Evolutionary conservation across 1,140 invertebrate species (phyloP).

Genomic region (Amphibalanus amphitrite): DNA sequence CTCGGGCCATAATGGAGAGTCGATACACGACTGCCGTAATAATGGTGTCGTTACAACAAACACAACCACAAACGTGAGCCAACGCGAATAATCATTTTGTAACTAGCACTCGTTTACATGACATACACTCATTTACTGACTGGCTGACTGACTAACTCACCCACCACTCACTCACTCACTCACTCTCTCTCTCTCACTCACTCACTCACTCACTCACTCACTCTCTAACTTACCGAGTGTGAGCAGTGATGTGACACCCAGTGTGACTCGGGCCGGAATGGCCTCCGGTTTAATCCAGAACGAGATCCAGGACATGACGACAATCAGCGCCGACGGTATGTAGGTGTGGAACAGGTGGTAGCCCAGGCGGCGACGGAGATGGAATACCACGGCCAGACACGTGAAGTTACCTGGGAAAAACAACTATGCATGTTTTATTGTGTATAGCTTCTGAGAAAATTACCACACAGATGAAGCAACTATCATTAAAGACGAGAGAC

Average conservation of each 20-base stretch:
- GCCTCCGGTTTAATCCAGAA: too few relatives aligned
- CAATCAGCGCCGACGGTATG: constrained; percentile 72
- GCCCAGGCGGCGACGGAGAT: too few relatives aligned
- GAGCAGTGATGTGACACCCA: constrained; percentile 28
- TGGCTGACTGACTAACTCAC: constrained; percentile 8
- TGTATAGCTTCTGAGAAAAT: too few relatives aligned
- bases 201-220: constrained; percentile 5
- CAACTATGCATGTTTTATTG: not conserved
- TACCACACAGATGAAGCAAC: too few relatives aligned
- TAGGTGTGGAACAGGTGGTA: too few relatives aligned
- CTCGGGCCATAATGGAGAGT: too few relatives aligned
- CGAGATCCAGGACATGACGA: constrained; percentile 84
- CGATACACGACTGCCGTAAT: not conserved
- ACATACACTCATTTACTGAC: too few relatives aligned
- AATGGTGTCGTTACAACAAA: not conserved
- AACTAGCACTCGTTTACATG: not conserved
- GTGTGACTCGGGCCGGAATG: too few relatives aligned
- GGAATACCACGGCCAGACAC: not conserved
- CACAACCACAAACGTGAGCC: constrained; percentile 8
- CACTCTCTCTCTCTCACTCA: constrained; percentile 2
- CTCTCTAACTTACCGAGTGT: not conserved
- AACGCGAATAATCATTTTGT: constrained; percentile 4
- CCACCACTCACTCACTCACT: constrained; percentile 9
- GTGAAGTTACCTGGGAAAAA: not conserved
- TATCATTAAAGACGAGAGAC: too few relatives aligned